Evolutionary conservation across 2,797 vertebrate species (phyloP).

Genomic region (Sitta carolinensis): DNA sequence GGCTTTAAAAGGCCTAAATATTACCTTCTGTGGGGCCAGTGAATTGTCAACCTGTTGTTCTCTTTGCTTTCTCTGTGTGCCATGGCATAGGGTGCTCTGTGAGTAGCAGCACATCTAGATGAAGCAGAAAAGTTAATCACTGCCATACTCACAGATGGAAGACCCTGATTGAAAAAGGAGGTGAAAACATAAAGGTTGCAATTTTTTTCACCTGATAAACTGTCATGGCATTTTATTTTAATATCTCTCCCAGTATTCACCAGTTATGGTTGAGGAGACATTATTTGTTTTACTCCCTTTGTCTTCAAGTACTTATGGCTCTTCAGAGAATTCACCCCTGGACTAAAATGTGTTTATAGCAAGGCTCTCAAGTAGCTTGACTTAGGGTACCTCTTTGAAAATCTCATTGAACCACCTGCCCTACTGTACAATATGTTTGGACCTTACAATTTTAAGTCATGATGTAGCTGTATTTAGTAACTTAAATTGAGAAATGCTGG

Average conservation of each 20-base stretch:
- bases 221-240: constrained; percentile 26
- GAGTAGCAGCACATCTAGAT: background rate
- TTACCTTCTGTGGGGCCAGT: background rate
- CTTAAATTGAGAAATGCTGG: background rate
- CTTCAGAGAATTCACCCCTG: background rate
- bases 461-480: background rate
- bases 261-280: background rate
- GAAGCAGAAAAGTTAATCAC: background rate
- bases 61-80: background rate
- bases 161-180: background rate
- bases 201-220: background rate
- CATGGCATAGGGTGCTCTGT: background rate
- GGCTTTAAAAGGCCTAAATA: background rate
- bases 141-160: background rate
- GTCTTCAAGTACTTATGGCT: background rate
- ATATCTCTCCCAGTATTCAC: background rate
- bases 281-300: constrained; percentile 25
- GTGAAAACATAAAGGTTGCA: background rate
- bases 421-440: background rate
- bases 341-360: background rate
- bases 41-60: background rate
- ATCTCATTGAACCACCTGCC: background rate
- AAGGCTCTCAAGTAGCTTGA: background rate
- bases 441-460: background rate
- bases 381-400: background rate